These are phyloP conservation scores for Isichthys henryi DNA, from an alignment of 2,113 vertebrate genomes.

Conservation along the genomic window DNA sequence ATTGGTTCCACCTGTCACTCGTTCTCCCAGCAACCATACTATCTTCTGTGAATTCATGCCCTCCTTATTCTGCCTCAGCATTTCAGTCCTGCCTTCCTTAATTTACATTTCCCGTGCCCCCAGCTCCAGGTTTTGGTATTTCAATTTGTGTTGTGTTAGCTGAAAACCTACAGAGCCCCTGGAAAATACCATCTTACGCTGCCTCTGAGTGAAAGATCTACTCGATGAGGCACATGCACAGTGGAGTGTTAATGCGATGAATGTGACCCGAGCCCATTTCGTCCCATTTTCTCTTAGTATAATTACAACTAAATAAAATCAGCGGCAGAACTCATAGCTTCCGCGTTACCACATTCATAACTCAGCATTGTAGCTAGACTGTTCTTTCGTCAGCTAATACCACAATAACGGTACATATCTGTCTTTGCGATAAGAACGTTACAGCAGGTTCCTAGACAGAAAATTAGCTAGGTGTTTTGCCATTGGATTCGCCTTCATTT, in stretches of 20 bases:
- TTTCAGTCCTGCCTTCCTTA: background rate
- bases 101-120: background rate
- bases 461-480: background rate
- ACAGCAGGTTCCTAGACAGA: background rate
- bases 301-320: slow-evolving; percentile 1
- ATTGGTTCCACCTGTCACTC: background rate
- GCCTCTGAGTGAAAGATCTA: background rate
- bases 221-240: background rate
- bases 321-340: background rate
- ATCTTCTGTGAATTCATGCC: background rate
- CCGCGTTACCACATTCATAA: background rate
- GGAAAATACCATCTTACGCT: background rate
- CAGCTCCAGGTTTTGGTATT: background rate
- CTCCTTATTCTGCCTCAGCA: background rate
- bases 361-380: background rate
- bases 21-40: background rate
- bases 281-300: background rate
- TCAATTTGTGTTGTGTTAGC: background rate
- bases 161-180: background rate
- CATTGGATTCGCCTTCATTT: background rate
- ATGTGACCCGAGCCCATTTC: background rate
- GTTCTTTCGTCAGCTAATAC: background rate
- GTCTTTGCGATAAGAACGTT: background rate
- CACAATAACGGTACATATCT: background rate
- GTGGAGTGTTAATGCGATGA: background rate